These are phyloP conservation scores for Lemur catta DNA, from an alignment of 2,797 vertebrate genomes.

Conservation along the genomic window DNA sequence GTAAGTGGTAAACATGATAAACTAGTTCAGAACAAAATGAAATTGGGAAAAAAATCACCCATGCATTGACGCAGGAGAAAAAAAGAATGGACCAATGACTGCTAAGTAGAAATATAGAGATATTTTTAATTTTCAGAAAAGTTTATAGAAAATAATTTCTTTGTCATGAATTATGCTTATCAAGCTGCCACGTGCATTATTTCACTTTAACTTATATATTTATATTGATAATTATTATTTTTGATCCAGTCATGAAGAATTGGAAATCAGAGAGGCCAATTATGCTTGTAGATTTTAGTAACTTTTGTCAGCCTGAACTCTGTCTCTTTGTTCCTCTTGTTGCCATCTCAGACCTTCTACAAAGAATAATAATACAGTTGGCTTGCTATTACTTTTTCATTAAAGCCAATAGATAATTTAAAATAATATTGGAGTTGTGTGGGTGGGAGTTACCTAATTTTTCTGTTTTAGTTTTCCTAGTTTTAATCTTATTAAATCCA, in stretches of 20 bases:
- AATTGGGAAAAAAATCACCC: not conserved
- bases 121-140: constrained; percentile 39
- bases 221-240: not conserved
- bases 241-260: constrained; percentile 2
- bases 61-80: not conserved
- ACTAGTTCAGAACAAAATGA: constrained; percentile 46
- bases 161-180: not conserved
- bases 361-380: not conserved
- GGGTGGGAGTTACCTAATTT: not conserved
- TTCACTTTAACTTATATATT: not conserved
- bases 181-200: not conserved
- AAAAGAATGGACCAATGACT: not conserved
- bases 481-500: not conserved
- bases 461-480: not conserved
- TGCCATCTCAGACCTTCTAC: not conserved
- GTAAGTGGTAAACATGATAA: constrained; percentile 42
- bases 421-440: not conserved
- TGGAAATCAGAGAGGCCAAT: constrained; percentile 8
- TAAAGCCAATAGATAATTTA: not conserved
- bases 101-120: not conserved
- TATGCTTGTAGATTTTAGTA: not conserved
- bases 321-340: not conserved
- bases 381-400: not conserved
- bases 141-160: not conserved
- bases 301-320: not conserved